Evolutionary conservation across 2,888 invertebrate species (phyloP).

Genomic region (Scaptomyza cyrtandrae): DNA sequence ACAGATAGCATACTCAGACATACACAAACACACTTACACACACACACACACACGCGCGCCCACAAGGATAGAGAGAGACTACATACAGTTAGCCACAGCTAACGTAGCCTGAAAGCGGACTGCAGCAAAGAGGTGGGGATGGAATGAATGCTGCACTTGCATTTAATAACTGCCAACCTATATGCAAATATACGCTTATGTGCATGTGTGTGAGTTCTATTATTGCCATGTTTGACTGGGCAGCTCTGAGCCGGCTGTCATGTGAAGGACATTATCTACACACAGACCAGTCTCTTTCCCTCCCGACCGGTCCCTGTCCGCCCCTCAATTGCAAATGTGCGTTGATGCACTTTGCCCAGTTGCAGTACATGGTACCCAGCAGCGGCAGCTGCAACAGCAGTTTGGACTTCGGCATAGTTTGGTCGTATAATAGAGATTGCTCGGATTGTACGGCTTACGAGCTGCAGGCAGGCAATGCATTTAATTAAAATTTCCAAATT

Average conservation of each 20-base stretch:
- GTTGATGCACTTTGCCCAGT: slow-evolving; percentile 23
- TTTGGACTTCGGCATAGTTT: slow-evolving; percentile 9
- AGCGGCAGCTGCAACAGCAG: not conserved
- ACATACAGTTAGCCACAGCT: slow-evolving; percentile 16
- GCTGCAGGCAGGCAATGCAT: slow-evolving; percentile 49
- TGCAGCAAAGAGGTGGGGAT: slow-evolving; percentile 1
- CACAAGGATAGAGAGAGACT: too few species aligned
- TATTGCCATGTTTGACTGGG: slow-evolving; percentile 42
- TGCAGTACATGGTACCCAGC: slow-evolving; percentile 25
- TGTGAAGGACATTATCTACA: slow-evolving; percentile 43
- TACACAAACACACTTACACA: slow-evolving; percentile 5
- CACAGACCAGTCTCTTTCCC: not conserved
- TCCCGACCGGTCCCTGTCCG: not conserved
- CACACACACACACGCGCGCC: not conserved
- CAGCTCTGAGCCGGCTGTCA: slow-evolving; percentile 24
- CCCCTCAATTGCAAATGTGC: slow-evolving; percentile 33
- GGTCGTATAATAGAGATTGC: slow-evolving; percentile 35
- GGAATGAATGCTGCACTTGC: slow-evolving; percentile 57
- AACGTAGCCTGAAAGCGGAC: slow-evolving; percentile 21
- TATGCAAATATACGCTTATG: slow-evolving; percentile 13
- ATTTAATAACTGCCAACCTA: slow-evolving; percentile 62
- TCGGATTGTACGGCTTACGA: slow-evolving; percentile 22
- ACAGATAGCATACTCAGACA: slow-evolving; percentile 43
- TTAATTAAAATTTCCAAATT: slow-evolving; percentile 74
- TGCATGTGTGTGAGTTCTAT: slow-evolving; percentile 19